Base-by-base conservation (phyloP, 2,113 vertebrate species). In the Gnathonemus longibarbis region DNA sequence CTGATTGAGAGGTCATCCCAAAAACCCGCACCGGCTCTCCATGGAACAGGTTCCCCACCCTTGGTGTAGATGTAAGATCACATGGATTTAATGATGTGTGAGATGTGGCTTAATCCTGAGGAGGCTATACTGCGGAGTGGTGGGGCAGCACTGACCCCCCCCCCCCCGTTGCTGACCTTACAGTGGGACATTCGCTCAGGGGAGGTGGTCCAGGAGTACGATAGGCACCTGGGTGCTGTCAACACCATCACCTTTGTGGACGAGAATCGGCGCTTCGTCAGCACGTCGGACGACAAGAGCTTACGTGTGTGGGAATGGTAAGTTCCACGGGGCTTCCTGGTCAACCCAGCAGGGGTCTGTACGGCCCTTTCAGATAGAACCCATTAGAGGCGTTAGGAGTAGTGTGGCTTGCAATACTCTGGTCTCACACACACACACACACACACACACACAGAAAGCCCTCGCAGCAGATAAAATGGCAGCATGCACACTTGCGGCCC, bases 181-280 rank as follows among this genome's bases (percentile, higher is more conserved):
- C 92, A 99, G 98, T 99, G 97, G 97, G 98, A 99, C 93, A 96
- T 97, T 92, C 97, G 98, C 93, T 97, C 97, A 62, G 96, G 97
- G 27, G 98, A 99, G 92, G 98, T 99, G 90, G 98, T 99, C 35
- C 98, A 99, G 93, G 98, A 99, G 87, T 99, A 99, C 0, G 98
- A 99, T 89, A 95, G 98, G 88, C 98, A 99, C 94, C 95, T 99
- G 93, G 98, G 98, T 74, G 98, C 98, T 56, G 98, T 99, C 93
- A 99, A 99, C 95, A 99, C 98, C 91, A 99, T 99, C 96, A 99
- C 98, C n/a, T 99, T 99, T 89, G 98, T 99, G 80, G 98, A 99
- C 90, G 98, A 99, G 92, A 99, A 98, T n/a, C 97, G 98, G 2
- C 97, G 98, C 56, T 99, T 99, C 90, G 98, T 99, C 93, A 99